Conservation (phyloP, 2,888 invertebrate genomes). For the Plagodis pulveraria region DNA sequence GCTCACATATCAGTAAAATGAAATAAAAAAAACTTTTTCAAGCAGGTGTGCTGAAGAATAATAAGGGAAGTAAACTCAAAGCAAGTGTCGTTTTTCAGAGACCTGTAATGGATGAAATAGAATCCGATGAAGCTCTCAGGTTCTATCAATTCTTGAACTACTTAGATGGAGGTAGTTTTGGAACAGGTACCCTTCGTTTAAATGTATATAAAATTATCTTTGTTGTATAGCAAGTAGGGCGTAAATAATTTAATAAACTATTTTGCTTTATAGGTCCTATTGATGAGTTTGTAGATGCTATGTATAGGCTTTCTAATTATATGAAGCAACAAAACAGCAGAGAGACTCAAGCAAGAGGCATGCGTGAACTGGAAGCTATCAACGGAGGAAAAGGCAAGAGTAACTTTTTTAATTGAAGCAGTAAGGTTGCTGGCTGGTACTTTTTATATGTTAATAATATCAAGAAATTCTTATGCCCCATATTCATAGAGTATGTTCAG, state of each 20-base stretch:
- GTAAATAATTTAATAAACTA: neutral
- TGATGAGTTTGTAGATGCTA: slow-evolving; percentile 78
- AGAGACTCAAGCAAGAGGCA: slow-evolving; percentile 74
- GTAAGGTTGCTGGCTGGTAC: too few species aligned
- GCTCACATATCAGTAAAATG: too few species aligned
- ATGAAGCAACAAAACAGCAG: slow-evolving; percentile 79
- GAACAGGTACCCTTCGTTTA: slow-evolving; percentile 59
- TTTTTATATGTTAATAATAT: too few species aligned
- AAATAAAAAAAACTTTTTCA: too few species aligned
- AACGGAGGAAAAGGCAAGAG: slow-evolving; percentile 74
- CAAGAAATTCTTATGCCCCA: too few species aligned
- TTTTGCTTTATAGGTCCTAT: slow-evolving; percentile 62
- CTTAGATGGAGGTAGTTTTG: slow-evolving; percentile 79
- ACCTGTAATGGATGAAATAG: slow-evolving; percentile 81
- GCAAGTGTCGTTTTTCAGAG: slow-evolving; percentile 52
- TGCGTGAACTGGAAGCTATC: slow-evolving; percentile 78
- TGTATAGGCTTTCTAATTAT: slow-evolving; percentile 66
- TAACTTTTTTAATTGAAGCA: too few species aligned
- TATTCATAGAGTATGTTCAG: too few species aligned
- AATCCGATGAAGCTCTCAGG: slow-evolving; percentile 77
- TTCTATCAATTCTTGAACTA: slow-evolving; percentile 80
- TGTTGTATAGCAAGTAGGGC: too few species aligned
- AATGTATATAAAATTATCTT: neutral
- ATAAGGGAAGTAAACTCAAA: too few species aligned
- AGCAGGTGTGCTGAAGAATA: too few species aligned